Evolutionary conservation across 2,888 invertebrate genomes (phyloP).

Genomic region (Sycophila texana): DNA sequence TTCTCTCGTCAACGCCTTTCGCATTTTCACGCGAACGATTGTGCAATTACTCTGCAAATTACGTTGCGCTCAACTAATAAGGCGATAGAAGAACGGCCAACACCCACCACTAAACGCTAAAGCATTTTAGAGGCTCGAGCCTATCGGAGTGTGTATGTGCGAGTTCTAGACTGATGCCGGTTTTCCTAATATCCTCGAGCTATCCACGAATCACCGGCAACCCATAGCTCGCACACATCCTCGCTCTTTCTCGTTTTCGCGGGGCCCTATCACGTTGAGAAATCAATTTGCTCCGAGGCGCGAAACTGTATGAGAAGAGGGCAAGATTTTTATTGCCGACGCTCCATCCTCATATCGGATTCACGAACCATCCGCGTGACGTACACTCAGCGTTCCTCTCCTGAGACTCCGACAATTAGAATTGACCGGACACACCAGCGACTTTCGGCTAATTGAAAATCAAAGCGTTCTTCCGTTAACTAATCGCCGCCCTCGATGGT

Average conservation of each 20-base stretch:
- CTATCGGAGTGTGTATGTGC: too few relatives aligned
- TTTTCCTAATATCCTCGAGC: slow-evolving; percentile 38
- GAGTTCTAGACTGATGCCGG: neutral
- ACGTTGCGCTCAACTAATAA: neutral
- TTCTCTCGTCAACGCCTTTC: neutral
- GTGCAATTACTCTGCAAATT: too few relatives aligned
- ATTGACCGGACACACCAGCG: neutral
- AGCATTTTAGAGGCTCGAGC: too few relatives aligned
- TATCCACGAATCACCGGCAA: neutral
- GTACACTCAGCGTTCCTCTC: slow-evolving; percentile 13
- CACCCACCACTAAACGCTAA: too few relatives aligned
- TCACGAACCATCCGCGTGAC: slow-evolving; percentile 47
- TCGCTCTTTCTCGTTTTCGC: slow-evolving; percentile 34
- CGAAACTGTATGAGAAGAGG: slow-evolving; percentile 38
- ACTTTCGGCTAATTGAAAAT: slow-evolving; percentile 38
- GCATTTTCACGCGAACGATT: too few relatives aligned
- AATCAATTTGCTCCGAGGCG: slow-evolving; percentile 58
- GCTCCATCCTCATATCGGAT: slow-evolving; percentile 53
- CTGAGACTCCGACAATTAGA: slow-evolving; percentile 1
- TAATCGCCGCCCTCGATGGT: slow-evolving; percentile 19
- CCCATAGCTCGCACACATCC: too few relatives aligned
- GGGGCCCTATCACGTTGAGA: slow-evolving; percentile 54
- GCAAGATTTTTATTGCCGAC: slow-evolving; percentile 45
- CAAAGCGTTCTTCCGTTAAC: slow-evolving; percentile 32
- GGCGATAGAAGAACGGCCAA: neutral